Percentiles rank a stretch among this genome's conserved stretches.
phyloP scores from a whole-genome alignment of 2,797 vertebrate species.

The Valencia hispanica region DNA sequence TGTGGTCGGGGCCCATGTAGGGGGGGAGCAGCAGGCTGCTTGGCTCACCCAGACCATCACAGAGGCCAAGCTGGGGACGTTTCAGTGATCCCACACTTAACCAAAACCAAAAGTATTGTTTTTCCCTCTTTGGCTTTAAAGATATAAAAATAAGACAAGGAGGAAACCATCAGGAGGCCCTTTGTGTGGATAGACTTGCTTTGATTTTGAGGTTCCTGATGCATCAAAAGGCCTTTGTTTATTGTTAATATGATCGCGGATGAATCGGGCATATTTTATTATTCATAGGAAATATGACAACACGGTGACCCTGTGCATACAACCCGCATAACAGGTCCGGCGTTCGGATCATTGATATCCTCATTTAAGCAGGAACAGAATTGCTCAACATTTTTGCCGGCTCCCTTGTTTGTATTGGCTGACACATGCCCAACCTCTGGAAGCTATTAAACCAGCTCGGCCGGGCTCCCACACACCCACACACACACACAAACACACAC shows the following conservation, averaged over 20 bases:
- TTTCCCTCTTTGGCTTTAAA: conserved; percentile 64
- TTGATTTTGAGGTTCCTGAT: conserved; percentile 15
- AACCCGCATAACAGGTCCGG: conserved; percentile 50
- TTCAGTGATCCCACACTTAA: conserved; percentile 70
- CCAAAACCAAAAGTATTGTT: conserved; percentile 78
- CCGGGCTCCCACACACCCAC: conserved; percentile 14
- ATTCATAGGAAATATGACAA: not conserved
- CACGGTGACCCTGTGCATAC: conserved; percentile 28
- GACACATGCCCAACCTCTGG: conserved; percentile 62
- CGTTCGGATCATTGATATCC: conserved; percentile 33
- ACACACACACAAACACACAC: conserved; percentile 10
- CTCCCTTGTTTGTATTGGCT: conserved; percentile 70
- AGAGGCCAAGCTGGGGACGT: conserved; percentile 47
- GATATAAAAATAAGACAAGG: conserved; percentile 35
- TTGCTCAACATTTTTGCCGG: conserved; percentile 52
- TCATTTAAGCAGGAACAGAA: conserved; percentile 54
- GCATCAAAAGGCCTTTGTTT: not conserved
- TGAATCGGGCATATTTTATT: not conserved
- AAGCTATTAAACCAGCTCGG: conserved; percentile 67
- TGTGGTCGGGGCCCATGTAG: conserved; percentile 49
- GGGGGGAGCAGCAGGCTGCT: conserved; percentile 55
- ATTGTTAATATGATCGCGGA: not conserved
- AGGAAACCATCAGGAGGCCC: conserved; percentile 13
- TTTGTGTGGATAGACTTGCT: conserved; percentile 5
- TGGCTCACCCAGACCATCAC: conserved; percentile 62